Evolutionary conservation across 2,113 vertebrate genomes (phyloP), one percentile per base, ranked within the genome.

Genomic region (Apodemus sylvaticus): DNA sequence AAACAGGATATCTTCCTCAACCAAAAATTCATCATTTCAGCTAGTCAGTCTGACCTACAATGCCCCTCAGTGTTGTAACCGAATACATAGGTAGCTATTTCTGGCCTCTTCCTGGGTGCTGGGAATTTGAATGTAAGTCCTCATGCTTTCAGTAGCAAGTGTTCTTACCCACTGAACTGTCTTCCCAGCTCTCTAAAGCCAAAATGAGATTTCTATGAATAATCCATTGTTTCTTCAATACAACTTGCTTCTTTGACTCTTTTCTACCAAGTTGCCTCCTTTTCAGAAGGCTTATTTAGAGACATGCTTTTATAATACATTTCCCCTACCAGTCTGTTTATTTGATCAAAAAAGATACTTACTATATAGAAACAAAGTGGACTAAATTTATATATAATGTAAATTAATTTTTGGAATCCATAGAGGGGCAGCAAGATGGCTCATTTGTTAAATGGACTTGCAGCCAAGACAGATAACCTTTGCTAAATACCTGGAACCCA

Each of bases 361-460:
- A 91, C 42, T 93, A 90, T 77, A 68, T 73, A 78, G 68, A 93
- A 93, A 71, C 16, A 81, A 91, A 87, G 58, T 13, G 7, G 39
- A 71, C 71, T 42, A 71, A 92, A 64, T 48, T 39, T 22, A 53
- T 39, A 19, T 20, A 74, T 68, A 66, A 68, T 19, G 3, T 60
- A 36, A 36, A 55, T 77, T 62, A 34, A 53, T 68, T 79, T 93
- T n/a, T 58, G 34, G 6, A 74, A 39, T 64, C 39, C 39, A 39
- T 9, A 64, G 3, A 62, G 4, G 82, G 14, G 13, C 24, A 62
- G 39, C 14, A 45, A 62, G 14, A 64, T 11, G 24, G 13, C 81
- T 45, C 24, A 62, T 62, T 8, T 45, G n/a, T 60, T 45, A 62
- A 64, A 45, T 24, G 8, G 7, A 31, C 26, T 19, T 64, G 16